Conservation (phyloP, 1,140 invertebrate genomes). For the Cherax destructor region DNA sequence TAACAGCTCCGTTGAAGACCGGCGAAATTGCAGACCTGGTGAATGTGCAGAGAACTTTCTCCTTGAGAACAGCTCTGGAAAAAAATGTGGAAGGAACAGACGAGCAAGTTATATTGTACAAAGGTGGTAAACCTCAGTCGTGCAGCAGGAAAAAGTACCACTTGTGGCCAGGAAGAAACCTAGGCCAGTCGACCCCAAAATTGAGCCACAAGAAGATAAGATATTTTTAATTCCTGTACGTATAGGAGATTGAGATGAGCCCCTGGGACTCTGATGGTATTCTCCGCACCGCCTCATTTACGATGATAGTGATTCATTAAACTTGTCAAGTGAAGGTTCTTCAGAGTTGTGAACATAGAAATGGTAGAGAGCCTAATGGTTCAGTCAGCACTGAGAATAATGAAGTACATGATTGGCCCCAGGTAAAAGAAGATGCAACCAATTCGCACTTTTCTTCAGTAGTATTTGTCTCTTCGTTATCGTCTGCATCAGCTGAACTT, state of each 20-base stretch:
- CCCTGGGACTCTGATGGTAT: neutral
- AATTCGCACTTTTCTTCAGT: neutral
- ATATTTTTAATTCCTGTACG: no score
- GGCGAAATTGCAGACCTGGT: no score
- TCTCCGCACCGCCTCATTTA: neutral
- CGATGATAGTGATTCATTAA: neutral
- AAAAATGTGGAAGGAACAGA: no score
- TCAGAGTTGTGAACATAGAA: neutral
- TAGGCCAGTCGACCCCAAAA: no score
- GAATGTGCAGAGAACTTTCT: no score
- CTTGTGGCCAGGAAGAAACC: no score
- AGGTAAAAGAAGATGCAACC: neutral
- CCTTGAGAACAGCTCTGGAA: no score
- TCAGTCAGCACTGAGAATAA: neutral
- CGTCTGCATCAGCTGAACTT: neutral
- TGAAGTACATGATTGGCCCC: neutral
- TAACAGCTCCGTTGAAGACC: no score
- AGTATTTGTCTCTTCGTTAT: neutral
- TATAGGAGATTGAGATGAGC: neutral
- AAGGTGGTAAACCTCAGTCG: no score
- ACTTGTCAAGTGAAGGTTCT: neutral
- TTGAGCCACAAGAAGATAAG: no score
- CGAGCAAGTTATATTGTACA: no score
- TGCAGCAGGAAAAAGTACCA: no score
- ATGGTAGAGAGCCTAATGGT: neutral